Base-by-base conservation (phyloP, 2,888 invertebrate genomes). In the Taphrorychus bicolor region DNA sequence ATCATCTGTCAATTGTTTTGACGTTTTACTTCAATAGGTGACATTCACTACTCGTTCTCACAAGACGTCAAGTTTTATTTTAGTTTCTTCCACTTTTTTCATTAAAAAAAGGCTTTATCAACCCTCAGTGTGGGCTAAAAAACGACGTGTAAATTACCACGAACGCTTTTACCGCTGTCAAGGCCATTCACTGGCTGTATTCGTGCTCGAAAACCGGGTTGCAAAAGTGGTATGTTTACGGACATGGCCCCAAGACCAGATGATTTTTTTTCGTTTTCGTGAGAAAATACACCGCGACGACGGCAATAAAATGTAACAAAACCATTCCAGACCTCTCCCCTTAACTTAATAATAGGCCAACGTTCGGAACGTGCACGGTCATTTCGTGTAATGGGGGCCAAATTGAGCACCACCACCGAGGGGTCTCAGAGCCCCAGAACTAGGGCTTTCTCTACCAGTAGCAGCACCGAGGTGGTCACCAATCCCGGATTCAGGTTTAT, bases 381-480 rank as follows among this genome's bases (percentile, higher is more conserved):
- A 19, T 18, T 7, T 19, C n/a, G 22, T 22, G 16, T 3, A 54
- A 93, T 93, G 93, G 93, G 93, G 85, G 93, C 92, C 82, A 93
- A 92, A 85, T 88, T 92, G 78, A 93, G 93, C 83, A 92, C 92
- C 75, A 91, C 91, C 75, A 89, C 88, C 82, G 89, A 89, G 77
- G 74, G 73, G 90, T 90, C 90, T 78, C 89, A 89, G 83, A 89
- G 89, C 84, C 89, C 90, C 77, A 87, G 91, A 74, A 85, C 89
- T 74, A 86, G 91, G 81, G 90, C 91, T 81, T 92, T 92, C 82
- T 92, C 92, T 61, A 90, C 87, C 70, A 88, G 89, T 84, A 88
- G 77, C 73, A 77, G 77, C 60, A 76, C 77, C 17, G 78, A 78
- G 54, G 77, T 78, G 59, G 78, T 78, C 19, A 73, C 77, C 14